These are phyloP conservation scores for Eptatretus burgeri DNA, from an alignment of 2,113 vertebrate species.

Conservation along the genomic window DNA sequence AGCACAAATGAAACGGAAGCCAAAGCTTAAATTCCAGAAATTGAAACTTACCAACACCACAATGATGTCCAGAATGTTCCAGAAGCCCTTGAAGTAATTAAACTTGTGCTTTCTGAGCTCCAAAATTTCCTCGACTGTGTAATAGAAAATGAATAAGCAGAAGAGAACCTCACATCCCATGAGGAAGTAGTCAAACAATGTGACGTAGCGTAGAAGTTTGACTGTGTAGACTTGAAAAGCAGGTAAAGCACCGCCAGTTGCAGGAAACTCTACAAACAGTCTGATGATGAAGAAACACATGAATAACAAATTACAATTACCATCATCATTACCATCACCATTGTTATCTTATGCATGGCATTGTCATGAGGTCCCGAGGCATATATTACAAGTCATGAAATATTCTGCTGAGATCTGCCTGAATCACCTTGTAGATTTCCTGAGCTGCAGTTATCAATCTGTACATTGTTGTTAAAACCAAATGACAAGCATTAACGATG, in stretches of 20 bases:
- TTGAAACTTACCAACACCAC: constrained; percentile 13
- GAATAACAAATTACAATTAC: too few relatives aligned
- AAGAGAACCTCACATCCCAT: constrained; percentile 17
- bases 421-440: too few relatives aligned
- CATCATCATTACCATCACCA: too few relatives aligned
- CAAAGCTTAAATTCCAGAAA: too few relatives aligned
- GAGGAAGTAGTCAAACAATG: constrained; percentile 16
- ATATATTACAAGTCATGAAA: too few relatives aligned
- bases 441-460: too few relatives aligned
- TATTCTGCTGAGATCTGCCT: too few relatives aligned
- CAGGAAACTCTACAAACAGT: constrained; percentile 23
- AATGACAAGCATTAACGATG: too few relatives aligned
- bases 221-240: constrained; percentile 17
- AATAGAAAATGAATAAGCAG: constrained; percentile 16
- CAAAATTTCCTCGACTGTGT: constrained; percentile 14
- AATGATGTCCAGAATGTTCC: constrained; percentile 20
- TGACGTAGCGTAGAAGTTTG: constrained; percentile 18
- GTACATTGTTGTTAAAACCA: too few relatives aligned
- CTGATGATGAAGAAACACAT: constrained; percentile 11
- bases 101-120: constrained; percentile 14
- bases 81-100: constrained; percentile 16
- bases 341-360: too few relatives aligned
- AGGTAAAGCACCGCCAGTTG: constrained; percentile 15
- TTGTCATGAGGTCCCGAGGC: too few relatives aligned
- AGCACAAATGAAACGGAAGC: too few relatives aligned